These are phyloP conservation scores for Cotesia chilonis DNA, from an alignment of 1,140 invertebrate genomes.

Conservation along the genomic window DNA sequence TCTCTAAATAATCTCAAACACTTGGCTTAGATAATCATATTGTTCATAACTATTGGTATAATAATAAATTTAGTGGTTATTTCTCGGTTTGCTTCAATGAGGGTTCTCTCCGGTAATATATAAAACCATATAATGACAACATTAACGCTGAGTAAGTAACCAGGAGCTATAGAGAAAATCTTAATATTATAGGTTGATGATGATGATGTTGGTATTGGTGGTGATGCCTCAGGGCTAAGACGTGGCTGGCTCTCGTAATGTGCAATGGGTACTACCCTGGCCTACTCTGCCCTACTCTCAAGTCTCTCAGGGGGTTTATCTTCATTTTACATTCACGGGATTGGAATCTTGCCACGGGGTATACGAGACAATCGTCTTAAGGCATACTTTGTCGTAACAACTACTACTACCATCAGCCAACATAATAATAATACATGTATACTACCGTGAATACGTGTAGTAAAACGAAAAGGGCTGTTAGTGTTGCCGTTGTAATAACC, in stretches of 20 bases:
- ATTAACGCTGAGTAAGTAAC: constrained; percentile 5
- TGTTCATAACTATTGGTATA: too few relatives aligned
- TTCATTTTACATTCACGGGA: constrained; percentile 49
- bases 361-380: constrained; percentile 47
- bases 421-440: too few relatives aligned
- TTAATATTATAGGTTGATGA: background rate
- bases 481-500: too few relatives aligned
- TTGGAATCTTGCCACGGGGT: constrained; percentile 41
- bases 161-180: background rate
- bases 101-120: too few relatives aligned
- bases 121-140: background rate
- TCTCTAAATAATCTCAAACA: too few relatives aligned
- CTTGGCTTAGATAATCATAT: background rate
- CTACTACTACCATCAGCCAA: too few relatives aligned
- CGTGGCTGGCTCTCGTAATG: background rate
- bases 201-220: too few relatives aligned
- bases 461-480: too few relatives aligned
- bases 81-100: background rate
- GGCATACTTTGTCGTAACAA: constrained; percentile 16
- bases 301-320: constrained; percentile 44
- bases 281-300: constrained; percentile 28
- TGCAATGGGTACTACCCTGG: constrained; percentile 9
- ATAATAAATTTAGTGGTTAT: constrained; percentile 8
- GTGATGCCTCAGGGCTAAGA: background rate
- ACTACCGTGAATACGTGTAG: background rate